Evolutionary conservation across 2,888 invertebrate species (phyloP), one percentile per base, ranked within the genome.

Genomic region (Melieria picta): DNA sequence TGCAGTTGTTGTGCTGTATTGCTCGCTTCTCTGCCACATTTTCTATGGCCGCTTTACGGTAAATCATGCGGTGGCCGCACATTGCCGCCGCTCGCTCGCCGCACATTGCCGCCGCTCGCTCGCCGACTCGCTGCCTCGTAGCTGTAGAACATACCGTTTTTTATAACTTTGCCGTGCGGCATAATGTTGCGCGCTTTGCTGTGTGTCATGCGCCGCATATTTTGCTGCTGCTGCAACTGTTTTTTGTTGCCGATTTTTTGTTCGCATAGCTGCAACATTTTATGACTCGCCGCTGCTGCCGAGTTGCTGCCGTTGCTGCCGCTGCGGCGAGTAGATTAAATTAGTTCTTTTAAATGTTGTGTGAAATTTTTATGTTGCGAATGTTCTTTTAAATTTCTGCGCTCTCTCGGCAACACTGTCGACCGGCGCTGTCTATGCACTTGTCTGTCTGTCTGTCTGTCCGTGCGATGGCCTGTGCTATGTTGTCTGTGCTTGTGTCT

Each of bases 301-400:
- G 50, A 48, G 46, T 48, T 58, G 30, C 58, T n/a, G 58, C 42
- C 11, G 30, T 61, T 61, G 30, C 48, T 64, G 7, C 48, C n/a
- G 50, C 42, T 45, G 11, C 56, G n/a, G 30, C 56, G 4, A 45
- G 10, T 56, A 42, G 47, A 58, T 67, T 48, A 48, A 57, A 67
- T 67, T 58, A 48, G 58, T 67, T 67, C 48, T 30, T 46, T 30
- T 50, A 48, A 67, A 67, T 30, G 16, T 67, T 67, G 60, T 58
- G 58, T 67, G 67, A 60, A 58, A 67, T 57, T 48, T 67, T 60
- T 58, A 67, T 67, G 13, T 56, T 56, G 65, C 46, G 55, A 7
- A 47, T n/a, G 45, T 58, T 58, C 30, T 13, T 30, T 61, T 1
- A 5, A 9, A 46, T 43, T 61, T 11, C 3, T 4, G 4, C 4